These are phyloP conservation scores for Threskiornis aethiopicus DNA, from an alignment of 2,797 vertebrate genomes.

Conservation along the genomic window DNA sequence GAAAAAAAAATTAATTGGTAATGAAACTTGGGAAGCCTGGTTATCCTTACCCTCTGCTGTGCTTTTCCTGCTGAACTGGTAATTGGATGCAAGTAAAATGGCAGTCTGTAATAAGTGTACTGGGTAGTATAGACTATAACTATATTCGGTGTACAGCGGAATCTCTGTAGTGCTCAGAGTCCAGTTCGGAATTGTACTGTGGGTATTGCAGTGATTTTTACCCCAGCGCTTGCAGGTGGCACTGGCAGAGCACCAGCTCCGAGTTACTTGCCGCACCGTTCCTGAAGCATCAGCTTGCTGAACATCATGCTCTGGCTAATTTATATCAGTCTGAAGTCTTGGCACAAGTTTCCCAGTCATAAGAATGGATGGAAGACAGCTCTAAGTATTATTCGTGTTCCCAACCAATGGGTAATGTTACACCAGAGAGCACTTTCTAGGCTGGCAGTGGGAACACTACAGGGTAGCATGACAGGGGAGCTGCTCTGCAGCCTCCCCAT, in stretches of 20 bases:
- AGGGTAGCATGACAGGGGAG: background rate
- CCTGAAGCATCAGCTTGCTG: background rate
- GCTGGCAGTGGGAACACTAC: background rate
- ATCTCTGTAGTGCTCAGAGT: background rate
- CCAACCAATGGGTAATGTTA: background rate
- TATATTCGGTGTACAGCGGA: background rate
- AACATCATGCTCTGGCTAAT: background rate
- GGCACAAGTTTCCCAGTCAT: background rate
- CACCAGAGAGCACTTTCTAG: background rate
- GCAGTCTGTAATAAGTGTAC: background rate
- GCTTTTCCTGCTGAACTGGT: background rate
- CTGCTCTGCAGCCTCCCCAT: background rate
- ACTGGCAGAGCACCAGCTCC: background rate
- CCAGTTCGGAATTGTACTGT: background rate
- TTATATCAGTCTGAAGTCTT: background rate
- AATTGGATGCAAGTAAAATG: background rate
- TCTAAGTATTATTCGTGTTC: background rate
- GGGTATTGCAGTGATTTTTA: background rate
- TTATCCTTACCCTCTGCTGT: background rate
- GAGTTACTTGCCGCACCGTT: background rate
- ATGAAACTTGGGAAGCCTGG: background rate
- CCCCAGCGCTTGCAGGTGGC: background rate
- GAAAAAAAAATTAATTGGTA: background rate
- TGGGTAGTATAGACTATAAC: background rate
- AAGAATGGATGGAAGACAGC: background rate